Evolutionary conservation across 2,113 vertebrate species (phyloP), one percentile per base, ranked within the genome.

Genomic region (Nothocercus nigrocapillus): DNA sequence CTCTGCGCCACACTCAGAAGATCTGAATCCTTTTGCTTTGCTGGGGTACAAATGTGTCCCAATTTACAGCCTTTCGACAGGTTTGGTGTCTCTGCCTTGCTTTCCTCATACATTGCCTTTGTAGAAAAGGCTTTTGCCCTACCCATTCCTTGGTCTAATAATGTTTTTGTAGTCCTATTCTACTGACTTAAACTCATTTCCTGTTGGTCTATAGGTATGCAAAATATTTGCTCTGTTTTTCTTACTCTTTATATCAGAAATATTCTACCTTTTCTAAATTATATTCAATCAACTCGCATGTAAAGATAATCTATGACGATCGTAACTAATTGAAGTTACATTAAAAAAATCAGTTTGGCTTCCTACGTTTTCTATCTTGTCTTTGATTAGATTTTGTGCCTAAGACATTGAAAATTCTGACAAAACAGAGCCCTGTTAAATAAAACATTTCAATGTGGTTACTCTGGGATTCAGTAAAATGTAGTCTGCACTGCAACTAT

Each of bases 201-300:
- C 18, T 59, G 13, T 63, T 74, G 21, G 40, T 72, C 45, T 61
- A 54, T 28, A 34, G 16, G 25, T 25, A 66, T 10, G 16, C 2
- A 90, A 90, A 93, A 83, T 34, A 82, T 13, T 82, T 62, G n/a
- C 54, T 91, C 82, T 72, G 2, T 15, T 68, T 76, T 92, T 85
- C 58, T 73, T 73, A 27, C 9, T 64, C 30, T 45, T 82, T 68
- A 64, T 38, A 25, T 18, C 7, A 85, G 34, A 76, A 85, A 72
- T 70, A 49, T 54, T 32, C 59, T 8, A 0, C 0, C 4, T 81
- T 83, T 58, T 1, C 1, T 32, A 63, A 91, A 69, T 14, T 21
- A 40, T 25, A 80, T 74, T 78, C 45, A 2, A 40, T 21, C 76
- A 62, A 5, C 13, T 58, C 44, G 40, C n/a, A 40, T 4, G n/a